These are phyloP conservation scores for Branchinecta lindahli DNA, from an alignment of 1,140 invertebrate species.

Conservation along the genomic window DNA sequence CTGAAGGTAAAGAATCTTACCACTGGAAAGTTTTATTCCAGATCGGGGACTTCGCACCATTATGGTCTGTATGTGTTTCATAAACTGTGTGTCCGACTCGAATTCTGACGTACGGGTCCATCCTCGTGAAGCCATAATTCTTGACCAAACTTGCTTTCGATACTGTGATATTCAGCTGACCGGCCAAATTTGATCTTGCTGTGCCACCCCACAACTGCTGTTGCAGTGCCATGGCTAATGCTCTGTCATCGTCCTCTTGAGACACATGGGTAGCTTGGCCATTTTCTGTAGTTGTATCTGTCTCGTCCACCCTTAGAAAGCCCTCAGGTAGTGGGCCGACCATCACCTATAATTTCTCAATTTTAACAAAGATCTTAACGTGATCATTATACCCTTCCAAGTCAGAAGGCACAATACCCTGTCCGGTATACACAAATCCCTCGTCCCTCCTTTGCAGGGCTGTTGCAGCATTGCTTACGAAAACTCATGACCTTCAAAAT, in stretches of 20 bases:
- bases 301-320: constrained; percentile 15
- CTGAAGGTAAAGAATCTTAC: constrained; percentile 34
- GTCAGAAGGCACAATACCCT: background rate
- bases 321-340: constrained; percentile 18
- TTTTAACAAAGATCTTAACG: no score
- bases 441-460: no score
- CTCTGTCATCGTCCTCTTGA: constrained; percentile 18
- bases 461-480: no score
- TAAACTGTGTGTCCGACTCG: constrained; percentile 81
- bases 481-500: no score
- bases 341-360: constrained; percentile 9
- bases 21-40: constrained; percentile 90
- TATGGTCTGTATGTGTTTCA: constrained; percentile 84
- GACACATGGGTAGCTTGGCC: background rate
- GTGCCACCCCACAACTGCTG: constrained; percentile 16
- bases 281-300: background rate
- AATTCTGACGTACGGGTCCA: constrained; percentile 90
- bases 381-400: background rate
- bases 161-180: constrained; percentile 62
- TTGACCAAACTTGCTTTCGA: constrained; percentile 74
- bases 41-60: constrained; percentile 84
- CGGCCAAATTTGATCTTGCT: constrained; percentile 41
- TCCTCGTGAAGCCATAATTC: constrained; percentile 88
- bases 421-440: no score
- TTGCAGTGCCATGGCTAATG: constrained; percentile 17